Conservation (phyloP, 2,113 vertebrate genomes). For the Cyanoderma ruficeps region DNA sequence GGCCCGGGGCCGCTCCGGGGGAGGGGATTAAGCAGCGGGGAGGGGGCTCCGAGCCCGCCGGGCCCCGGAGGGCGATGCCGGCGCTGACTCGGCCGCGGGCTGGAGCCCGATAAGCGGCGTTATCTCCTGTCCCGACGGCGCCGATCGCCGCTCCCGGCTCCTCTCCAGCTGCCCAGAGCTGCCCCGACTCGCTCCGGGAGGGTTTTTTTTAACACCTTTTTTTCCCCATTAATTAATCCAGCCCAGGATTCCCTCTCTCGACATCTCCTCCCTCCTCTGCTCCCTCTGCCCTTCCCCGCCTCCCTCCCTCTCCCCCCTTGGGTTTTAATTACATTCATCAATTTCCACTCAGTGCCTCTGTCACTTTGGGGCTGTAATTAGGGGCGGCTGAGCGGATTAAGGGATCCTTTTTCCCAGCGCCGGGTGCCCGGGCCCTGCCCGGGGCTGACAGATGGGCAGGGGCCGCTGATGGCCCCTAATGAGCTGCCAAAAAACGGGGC, state of each 20-base stretch:
- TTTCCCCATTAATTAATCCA: neutral
- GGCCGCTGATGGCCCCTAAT: conserved; percentile 30
- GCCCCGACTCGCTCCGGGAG: neutral
- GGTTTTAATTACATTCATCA: conserved; percentile 72
- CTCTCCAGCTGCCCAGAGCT: neutral
- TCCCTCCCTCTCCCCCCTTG: neutral
- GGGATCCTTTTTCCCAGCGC: conserved; percentile 40
- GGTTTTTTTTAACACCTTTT: neutral
- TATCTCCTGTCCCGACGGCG: neutral
- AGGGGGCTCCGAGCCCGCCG: neutral
- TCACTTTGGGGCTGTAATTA: conserved; percentile 64
- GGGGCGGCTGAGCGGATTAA: conserved; percentile 54
- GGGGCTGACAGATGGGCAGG: conserved; percentile 64
- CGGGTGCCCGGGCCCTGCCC: conserved; percentile 52
- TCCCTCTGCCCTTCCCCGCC: neutral
- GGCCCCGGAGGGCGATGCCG: neutral
- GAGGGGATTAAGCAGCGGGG: neutral
- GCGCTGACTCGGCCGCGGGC: neutral
- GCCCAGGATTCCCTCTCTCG: neutral
- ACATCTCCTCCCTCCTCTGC: neutral
- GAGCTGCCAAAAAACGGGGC: conserved; percentile 39
- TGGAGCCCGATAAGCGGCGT: conserved; percentile 12
- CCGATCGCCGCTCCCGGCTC: neutral
- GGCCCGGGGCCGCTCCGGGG: neutral
- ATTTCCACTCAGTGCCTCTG: conserved; percentile 63